Conservation (phyloP, 2,888 invertebrate genomes). For the Boloria euphrosyne region DNA sequence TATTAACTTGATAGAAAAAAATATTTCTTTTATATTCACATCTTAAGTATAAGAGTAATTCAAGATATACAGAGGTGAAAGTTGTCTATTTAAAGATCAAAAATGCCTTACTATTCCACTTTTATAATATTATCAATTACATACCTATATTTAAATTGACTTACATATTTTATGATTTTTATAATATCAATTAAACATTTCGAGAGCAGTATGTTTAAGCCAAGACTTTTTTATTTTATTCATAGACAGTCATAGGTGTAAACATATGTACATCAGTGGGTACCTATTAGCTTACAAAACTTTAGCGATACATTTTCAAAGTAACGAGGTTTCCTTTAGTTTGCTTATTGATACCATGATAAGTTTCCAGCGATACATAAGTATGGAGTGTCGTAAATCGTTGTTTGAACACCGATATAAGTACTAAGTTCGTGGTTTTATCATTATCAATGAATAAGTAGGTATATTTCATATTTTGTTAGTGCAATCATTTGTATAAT, state of each 20-base stretch:
- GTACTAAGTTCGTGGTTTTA: conserved; percentile 53
- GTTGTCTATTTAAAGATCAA: too few relatives aligned
- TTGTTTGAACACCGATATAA: conserved; percentile 51
- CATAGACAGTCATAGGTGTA: conserved; percentile 8
- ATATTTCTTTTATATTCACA: too few relatives aligned
- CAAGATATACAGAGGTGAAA: too few relatives aligned
- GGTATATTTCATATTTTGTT: conserved; percentile 24
- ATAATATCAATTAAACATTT: background rate
- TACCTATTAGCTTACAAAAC: conserved; percentile 34
- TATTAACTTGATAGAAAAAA: too few relatives aligned
- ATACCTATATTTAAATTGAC: too few relatives aligned
- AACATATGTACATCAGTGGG: conserved; percentile 2
- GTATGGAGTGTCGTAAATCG: conserved; percentile 44
- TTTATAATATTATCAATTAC: too few relatives aligned
- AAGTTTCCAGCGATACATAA: conserved; percentile 53
- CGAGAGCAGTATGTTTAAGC: background rate
- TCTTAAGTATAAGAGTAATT: too few relatives aligned
- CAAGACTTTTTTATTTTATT: conserved; percentile 7
- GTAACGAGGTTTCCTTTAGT: conserved; percentile 61
- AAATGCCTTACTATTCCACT: too few relatives aligned
- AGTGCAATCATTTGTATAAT: conserved; percentile 10
- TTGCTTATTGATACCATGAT: conserved; percentile 69
- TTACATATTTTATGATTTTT: too few relatives aligned
- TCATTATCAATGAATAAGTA: conserved; percentile 44
- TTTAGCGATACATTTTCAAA: conserved; percentile 58